Base-by-base conservation (phyloP, 2,888 invertebrate genomes). In the Acanthosoma haemorrhoidale region DNA sequence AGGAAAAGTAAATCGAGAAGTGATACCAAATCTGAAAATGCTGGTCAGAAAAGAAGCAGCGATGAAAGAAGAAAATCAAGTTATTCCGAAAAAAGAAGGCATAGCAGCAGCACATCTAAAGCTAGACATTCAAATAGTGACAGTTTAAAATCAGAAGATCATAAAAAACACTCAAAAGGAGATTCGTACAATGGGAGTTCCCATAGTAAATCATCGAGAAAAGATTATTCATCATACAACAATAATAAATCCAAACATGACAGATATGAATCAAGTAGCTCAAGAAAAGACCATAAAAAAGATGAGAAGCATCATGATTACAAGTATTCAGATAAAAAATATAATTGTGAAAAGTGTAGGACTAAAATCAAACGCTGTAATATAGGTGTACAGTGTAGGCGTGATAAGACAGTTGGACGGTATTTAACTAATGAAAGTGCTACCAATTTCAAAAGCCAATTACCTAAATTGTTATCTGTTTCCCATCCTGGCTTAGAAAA, bases 351-450 rank as follows among this genome's bases (percentile, higher is more conserved):
- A 71, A 84, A 86, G 72, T 90, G 90, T 78, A 84, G 90, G 18
- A 86, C 88, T 18, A 88, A 89, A 77, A 83, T 88, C 39, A 87
- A 89, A 76, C 84, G 87, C 2, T 85, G 85, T 70, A 88, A 86
- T 75, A 86, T 89, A 72, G 90, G 90, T 15, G 87, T 89, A 32
- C 91, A 91, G 80, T 90, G 88, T 76, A 82, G 85, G 34, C 80
- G 87, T 11, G 87, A 86, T 71, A 78, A 77, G 72, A 76, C 75
- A 13, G 34, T 76, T n/a, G 75, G 75, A 21, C 76, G 76, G 41
- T 75, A 75, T 72, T 70, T 77, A 18, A 74, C 70, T 21, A 71
- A 70, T 67, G 70, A 71, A n/a, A 60, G 57, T 16, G 51, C 38
- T 34, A 41, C 61, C 18, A 68, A 59, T 2, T 29, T 41, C n/a